A percentile compares a stretch with the other conserved stretches of the same genome.
phyloP scores from a whole-genome alignment of 2,888 invertebrate species.

The Euzophera pinguis region DNA sequence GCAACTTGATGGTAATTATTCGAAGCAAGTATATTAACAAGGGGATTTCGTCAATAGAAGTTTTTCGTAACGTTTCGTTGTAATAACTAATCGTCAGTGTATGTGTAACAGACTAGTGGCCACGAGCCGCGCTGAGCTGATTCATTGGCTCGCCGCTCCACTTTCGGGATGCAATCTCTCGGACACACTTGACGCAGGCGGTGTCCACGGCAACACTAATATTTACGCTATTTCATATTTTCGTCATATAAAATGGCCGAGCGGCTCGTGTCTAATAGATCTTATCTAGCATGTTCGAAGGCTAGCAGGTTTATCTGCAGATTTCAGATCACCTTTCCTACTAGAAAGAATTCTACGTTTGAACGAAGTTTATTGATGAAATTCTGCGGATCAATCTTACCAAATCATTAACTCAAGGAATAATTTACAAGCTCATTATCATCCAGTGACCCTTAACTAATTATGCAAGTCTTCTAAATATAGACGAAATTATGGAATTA shows the following conservation, averaged over 20 bases:
- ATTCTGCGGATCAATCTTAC: not conserved
- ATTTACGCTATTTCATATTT: slow-evolving; percentile 13
- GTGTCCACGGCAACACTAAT: slow-evolving; percentile 12
- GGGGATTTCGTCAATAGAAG: slow-evolving; percentile 24
- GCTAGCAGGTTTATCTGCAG: not conserved
- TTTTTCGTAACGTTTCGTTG: slow-evolving; percentile 27
- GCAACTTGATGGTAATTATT: slow-evolving; percentile 19
- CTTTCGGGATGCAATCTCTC: slow-evolving; percentile 20
- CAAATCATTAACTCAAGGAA: not conserved
- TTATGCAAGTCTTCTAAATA: slow-evolving; percentile 2
- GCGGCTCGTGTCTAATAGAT: not conserved
- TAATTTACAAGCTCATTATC: slow-evolving; percentile 2
- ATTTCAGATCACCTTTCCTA: not conserved
- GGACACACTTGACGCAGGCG: slow-evolving; percentile 16
- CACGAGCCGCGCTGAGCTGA: slow-evolving; percentile 14
- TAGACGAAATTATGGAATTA: slow-evolving; percentile 12
- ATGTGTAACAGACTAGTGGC: slow-evolving; percentile 22
- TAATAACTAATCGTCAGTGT: slow-evolving; percentile 22
- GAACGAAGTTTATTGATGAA: not conserved
- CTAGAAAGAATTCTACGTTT: not conserved
- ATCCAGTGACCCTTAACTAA: slow-evolving; percentile 3
- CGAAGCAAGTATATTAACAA: slow-evolving; percentile 22
- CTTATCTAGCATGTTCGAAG: not conserved
- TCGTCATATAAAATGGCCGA: slow-evolving; percentile 6
- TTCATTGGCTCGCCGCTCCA: slow-evolving; percentile 21